Conservation (phyloP, 2,113 vertebrate genomes). For the Ochotona curzoniae region DNA sequence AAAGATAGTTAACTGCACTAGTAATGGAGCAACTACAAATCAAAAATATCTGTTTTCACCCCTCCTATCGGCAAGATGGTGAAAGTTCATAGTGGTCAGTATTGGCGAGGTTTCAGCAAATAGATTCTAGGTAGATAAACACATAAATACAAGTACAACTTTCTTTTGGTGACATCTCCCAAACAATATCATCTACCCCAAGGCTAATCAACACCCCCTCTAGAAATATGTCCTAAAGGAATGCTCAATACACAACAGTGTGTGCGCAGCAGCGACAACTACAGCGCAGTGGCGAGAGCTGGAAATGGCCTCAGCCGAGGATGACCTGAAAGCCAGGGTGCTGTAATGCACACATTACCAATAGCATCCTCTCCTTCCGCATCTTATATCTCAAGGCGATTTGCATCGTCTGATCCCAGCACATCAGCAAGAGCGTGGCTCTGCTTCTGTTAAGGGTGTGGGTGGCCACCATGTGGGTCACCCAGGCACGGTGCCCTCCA, state of each 20-base stretch:
- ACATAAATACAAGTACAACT: neutral
- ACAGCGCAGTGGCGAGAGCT: neutral
- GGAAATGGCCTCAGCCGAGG: neutral
- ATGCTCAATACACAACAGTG: neutral
- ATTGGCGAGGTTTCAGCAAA: neutral
- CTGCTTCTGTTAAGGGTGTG: too few species aligned
- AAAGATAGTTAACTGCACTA: neutral
- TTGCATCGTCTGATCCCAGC: neutral
- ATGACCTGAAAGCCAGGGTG: too few species aligned
- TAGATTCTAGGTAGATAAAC: neutral
- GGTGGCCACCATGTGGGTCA: too few species aligned
- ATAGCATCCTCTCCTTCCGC: neutral
- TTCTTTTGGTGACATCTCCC: neutral
- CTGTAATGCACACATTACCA: neutral
- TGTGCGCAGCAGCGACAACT: rapidly evolving
- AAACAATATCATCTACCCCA: neutral
- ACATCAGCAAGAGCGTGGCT: too few species aligned
- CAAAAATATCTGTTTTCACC: neutral
- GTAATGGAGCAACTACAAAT: neutral
- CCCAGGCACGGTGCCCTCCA: too few species aligned
- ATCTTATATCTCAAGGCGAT: neutral
- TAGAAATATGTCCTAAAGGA: neutral
- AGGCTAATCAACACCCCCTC: neutral
- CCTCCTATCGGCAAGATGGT: neutral
- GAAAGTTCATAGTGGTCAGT: neutral